Percentiles rank a stretch among this genome's conserved stretches.
Conservation (phyloP, 2,797 vertebrate species). For the Eulemur rubriventer region DNA sequence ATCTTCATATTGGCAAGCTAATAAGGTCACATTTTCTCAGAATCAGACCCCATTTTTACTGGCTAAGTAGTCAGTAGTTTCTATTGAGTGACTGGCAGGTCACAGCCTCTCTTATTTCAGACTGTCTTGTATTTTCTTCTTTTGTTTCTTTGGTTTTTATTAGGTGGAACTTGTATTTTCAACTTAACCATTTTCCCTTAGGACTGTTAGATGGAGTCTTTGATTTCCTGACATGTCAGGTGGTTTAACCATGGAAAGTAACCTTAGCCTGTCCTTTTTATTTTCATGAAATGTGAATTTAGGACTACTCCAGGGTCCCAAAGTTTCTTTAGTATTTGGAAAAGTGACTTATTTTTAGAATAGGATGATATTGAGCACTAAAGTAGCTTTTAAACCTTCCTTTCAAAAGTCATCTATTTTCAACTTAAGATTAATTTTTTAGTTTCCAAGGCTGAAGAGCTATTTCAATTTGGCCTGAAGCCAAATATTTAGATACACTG, state of each 20-base stretch:
- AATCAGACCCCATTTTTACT: not conserved
- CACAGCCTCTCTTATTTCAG: not conserved
- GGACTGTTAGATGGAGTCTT: not conserved
- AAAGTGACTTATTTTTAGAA: conserved; percentile 39
- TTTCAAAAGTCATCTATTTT: conserved; percentile 61
- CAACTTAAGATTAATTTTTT: conserved; percentile 45
- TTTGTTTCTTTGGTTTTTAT: not conserved
- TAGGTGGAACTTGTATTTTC: not conserved
- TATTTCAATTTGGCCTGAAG: not conserved
- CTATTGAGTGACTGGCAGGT: not conserved
- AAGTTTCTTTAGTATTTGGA: conserved; percentile 39
- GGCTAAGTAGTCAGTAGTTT: not conserved
- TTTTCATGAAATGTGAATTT: not conserved
- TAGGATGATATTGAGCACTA: conserved; percentile 24
- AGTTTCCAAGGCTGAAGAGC: conserved; percentile 9
- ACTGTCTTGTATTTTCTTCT: not conserved
- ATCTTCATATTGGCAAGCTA: not conserved
- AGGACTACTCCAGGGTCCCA: not conserved
- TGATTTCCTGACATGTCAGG: not conserved
- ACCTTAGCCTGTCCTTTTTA: not conserved
- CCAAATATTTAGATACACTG: conserved; percentile 56
- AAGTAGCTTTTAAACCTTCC: conserved; percentile 34
- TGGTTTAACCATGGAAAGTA: not conserved
- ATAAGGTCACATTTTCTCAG: not conserved
- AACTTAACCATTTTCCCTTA: not conserved